Evolutionary conservation across 2,113 vertebrate species (phyloP).

Genomic region (Lagopus leucura): DNA sequence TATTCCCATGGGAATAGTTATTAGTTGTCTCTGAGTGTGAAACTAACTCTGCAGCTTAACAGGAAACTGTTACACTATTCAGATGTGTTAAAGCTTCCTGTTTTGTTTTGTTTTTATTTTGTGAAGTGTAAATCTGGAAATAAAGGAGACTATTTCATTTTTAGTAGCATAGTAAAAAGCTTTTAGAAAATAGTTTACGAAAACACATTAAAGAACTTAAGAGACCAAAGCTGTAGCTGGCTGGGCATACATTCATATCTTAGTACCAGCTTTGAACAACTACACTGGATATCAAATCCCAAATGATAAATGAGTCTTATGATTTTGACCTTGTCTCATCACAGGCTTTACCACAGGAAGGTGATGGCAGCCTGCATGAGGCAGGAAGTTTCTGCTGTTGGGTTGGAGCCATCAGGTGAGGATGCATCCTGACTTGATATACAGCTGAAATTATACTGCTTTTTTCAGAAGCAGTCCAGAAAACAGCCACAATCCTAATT

Average conservation of each 20-base stretch:
- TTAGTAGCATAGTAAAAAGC: neutral
- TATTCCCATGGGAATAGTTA: neutral
- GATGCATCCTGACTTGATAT: neutral
- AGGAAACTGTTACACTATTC: neutral
- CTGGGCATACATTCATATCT: neutral
- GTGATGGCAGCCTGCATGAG: accelerated
- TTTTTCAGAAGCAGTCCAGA: neutral
- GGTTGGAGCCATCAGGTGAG: neutral
- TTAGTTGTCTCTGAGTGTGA: neutral
- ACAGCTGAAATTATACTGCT: neutral
- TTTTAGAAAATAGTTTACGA: neutral
- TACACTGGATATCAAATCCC: neutral
- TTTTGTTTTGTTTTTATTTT: neutral
- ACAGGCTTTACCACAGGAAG: neutral
- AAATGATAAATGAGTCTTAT: neutral
- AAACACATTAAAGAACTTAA: neutral
- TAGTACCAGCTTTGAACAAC: neutral
- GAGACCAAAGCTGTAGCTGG: neutral
- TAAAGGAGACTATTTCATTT: neutral
- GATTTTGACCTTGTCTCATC: neutral
- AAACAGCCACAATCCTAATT: neutral
- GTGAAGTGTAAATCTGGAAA: neutral
- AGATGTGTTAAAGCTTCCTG: neutral
- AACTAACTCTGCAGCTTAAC: neutral
- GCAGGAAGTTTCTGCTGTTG: neutral